Base-by-base conservation (phyloP, 2,888 invertebrate species). In the Ochropleura plecta region DNA sequence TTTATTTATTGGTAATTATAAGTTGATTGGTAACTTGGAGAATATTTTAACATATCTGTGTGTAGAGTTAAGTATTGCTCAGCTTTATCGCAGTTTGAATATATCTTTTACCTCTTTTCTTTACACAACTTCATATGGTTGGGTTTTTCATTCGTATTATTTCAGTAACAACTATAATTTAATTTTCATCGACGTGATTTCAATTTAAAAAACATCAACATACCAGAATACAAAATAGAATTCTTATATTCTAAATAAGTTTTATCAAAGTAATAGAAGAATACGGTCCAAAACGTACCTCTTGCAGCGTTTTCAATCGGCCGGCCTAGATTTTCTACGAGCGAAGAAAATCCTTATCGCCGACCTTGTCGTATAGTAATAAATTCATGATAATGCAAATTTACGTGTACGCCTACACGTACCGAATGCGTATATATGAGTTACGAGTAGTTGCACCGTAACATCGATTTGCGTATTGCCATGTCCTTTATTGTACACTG, bases 331-430 rank as follows among this genome's bases (percentile, higher is more conserved):
- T 85, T 83, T 83, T 85, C 71, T 85, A 78, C 66, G 85, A 71
- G 82, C 78, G 69, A 78, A 85, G 82, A 85, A 83, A 83, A 83
- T 78, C 20, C 82, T 83, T 83, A 83, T 83, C 82, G 73, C 53
- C 73, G 82, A 81, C 82, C 82, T 83, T 81, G 82, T 85, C 82
- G 78, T 82, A 70, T 84, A 78, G 82, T 83, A 82, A 85, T 82
- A 82, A 82, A 82, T 81, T 73, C 82, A 82, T 79, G 66, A 80
- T 83, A 84, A 65, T 83, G 84, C 69, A 70, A 77, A 80, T 78
- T 81, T 84, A 83, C 81, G 78, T 73, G 53, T 82, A 81, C 73
- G 66, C 46, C 63, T 42, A 48, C 44, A 63, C 67, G 63, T 76
- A 78, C 67, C 66, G 76, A 71, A 63, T 71, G 72, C 74, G 70